These are phyloP conservation scores for Nomada hirtipes DNA, from an alignment of 2,888 invertebrate species.

Conservation along the genomic window DNA sequence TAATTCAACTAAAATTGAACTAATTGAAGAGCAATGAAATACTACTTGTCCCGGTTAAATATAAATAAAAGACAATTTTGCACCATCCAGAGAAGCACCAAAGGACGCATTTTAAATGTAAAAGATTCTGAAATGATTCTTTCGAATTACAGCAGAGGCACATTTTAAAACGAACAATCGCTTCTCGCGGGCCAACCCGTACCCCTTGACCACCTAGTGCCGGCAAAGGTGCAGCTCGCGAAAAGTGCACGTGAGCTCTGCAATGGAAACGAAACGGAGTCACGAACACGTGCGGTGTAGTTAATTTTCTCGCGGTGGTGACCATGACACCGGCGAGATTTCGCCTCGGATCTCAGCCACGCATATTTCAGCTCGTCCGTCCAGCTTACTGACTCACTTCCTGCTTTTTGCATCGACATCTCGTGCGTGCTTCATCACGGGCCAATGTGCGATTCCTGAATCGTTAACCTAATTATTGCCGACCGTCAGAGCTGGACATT, in stretches of 20 bases:
- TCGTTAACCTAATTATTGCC: background rate
- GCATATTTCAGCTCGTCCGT: background rate
- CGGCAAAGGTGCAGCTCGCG: background rate
- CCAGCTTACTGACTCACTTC: conserved; percentile 25
- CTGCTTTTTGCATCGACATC: conserved; percentile 24
- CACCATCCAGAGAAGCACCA: background rate
- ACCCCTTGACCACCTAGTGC: conserved; percentile 5
- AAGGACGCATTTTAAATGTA: too few species aligned
- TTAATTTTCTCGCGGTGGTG: conserved; percentile 25
- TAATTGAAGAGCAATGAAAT: too few species aligned
- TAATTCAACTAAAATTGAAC: too few species aligned
- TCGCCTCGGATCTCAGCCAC: conserved; percentile 22
- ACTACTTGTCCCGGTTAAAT: too few species aligned
- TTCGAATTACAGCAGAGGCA: too few species aligned
- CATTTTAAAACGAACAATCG: background rate
- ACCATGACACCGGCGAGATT: conserved; percentile 41
- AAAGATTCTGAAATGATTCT: too few species aligned
- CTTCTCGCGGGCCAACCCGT: background rate
- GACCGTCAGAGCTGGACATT: background rate
- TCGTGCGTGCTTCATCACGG: background rate
- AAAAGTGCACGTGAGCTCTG: background rate
- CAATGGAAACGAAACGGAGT: conserved; percentile 1
- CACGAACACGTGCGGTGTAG: conserved; percentile 10
- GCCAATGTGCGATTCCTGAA: background rate
- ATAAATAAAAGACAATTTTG: background rate